Conservation (phyloP, 2,888 invertebrate species). For the Stegana nigrithorax region DNA sequence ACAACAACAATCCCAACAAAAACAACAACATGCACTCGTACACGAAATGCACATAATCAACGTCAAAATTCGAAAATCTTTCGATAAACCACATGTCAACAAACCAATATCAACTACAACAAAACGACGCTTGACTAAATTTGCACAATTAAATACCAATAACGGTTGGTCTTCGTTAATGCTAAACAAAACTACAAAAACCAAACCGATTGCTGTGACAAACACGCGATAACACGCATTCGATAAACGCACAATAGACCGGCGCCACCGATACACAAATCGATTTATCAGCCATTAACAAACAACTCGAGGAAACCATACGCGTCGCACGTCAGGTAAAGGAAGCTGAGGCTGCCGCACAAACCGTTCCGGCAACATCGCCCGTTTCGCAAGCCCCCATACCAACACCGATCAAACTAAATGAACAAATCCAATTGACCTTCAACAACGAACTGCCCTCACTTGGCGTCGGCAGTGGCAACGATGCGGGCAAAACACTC, state of each 20-base stretch:
- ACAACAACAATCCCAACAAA: slow-evolving; percentile 7
- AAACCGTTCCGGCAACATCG: slow-evolving; percentile 41
- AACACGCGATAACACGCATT: too few species aligned
- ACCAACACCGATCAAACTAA: slow-evolving; percentile 41
- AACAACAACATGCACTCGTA: slow-evolving; percentile 8
- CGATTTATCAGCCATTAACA: slow-evolving; percentile 67
- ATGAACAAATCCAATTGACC: slow-evolving; percentile 61
- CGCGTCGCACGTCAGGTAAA: slow-evolving; percentile 68
- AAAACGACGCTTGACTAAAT: too few species aligned
- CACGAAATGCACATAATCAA: slow-evolving; percentile 43
- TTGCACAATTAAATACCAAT: slow-evolving; percentile 24
- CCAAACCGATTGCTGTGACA: slow-evolving; percentile 18
- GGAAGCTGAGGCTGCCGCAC: slow-evolving; percentile 63
- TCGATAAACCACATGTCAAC: slow-evolving; percentile 17
- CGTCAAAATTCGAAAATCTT: slow-evolving; percentile 45
- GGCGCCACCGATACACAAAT: slow-evolving; percentile 66
- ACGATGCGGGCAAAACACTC: slow-evolving; percentile 43
- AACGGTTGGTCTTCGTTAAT: slow-evolving; percentile 14
- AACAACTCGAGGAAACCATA: slow-evolving; percentile 68
- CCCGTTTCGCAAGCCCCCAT: slow-evolving; percentile 48
- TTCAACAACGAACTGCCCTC: slow-evolving; percentile 61
- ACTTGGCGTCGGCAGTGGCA: slow-evolving; percentile 32
- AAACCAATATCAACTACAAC: slow-evolving; percentile 28
- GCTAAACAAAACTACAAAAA: slow-evolving; percentile 23
- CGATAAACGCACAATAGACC: slow-evolving; percentile 43